Evolutionary conservation across 2,888 invertebrate species (phyloP), one percentile per base, ranked within the genome.

Genomic region (Andrena haemorrhoa): DNA sequence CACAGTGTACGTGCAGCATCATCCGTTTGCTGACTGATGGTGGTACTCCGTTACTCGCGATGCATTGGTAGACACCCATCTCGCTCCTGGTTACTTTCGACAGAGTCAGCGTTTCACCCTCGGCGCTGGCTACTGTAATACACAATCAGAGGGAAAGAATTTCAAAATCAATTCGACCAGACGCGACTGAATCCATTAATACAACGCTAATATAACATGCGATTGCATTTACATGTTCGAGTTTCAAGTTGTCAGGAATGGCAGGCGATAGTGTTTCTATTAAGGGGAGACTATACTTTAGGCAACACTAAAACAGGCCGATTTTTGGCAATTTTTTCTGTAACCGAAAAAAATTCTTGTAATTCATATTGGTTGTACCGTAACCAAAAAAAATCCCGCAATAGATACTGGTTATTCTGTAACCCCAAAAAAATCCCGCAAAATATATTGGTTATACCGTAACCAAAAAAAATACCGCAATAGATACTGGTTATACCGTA

Each of bases 1-100:
- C 94, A 98, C 98, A 98, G 94, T 98, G 97, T 88, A 98, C 97
- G 94, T 97, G 97, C 82, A 98, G 96, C 97, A 97, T 97, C 96
- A 98, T 97, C 93, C 98, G 95, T 94, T 98, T 98, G 95, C 97
- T 98, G 93, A 98, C 98, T 60, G 97, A 96, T 49, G 98, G 98
- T 47, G 98, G 98, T 29, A 98, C 97, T 60, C 97, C 97, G 93
- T 98, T 98, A 88, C 97, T 97, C 75, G 98, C 98, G 94, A 98
- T 97, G 94, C 98, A 98, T 91, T 98, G 95, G 94, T 98, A 98
- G 75, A 97, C 97, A 71, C 97, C 97, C 97, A 98, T 97, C 95
- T 98, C 98, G 68, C 97, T 97, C 87, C 98, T 95, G 84, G 98
- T 98, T 93, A 98, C 97, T 95, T 98, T 98, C 75, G 97, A 96